Percentiles rank a stretch among this genome's conserved stretches.
phyloP scores from a whole-genome alignment of 1,140 invertebrate species.

The Drosophila suzukii region DNA sequence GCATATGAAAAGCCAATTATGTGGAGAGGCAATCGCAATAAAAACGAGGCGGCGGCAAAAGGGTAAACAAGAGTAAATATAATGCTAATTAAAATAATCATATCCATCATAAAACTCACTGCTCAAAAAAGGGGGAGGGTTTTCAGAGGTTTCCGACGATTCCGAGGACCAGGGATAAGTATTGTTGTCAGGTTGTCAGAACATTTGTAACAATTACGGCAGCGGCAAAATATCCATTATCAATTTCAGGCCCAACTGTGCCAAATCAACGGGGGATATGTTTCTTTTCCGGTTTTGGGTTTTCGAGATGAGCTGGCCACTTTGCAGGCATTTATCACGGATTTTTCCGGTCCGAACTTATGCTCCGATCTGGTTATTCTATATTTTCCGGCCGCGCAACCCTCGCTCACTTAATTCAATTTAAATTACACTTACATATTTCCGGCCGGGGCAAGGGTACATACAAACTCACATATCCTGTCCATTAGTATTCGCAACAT shows the following conservation, averaged over 20 bases:
- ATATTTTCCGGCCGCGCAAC: constrained; percentile 11
- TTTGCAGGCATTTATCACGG: constrained; percentile 75
- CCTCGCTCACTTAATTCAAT: constrained; percentile 79
- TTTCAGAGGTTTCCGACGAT: not conserved
- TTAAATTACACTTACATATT: constrained; percentile 84
- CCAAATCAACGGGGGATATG: constrained; percentile 4
- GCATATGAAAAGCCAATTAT: constrained; percentile 81
- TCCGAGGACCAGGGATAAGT: too few relatives aligned
- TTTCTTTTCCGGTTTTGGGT: not conserved
- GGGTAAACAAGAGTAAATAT: constrained; percentile 73
- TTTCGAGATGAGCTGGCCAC: constrained; percentile 37
- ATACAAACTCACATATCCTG: constrained; percentile 20
- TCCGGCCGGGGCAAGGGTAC: constrained; percentile 44
- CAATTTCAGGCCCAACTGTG: constrained; percentile 41
- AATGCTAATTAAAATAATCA: constrained; percentile 84
- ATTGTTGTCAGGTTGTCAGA: constrained; percentile 32
- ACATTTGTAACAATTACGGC: constrained; percentile 78
- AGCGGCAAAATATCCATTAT: constrained; percentile 52
- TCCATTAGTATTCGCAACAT: constrained; percentile 84
- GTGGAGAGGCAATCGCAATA: constrained; percentile 57
- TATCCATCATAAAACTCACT: constrained; percentile 73
- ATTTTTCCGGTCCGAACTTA: constrained; percentile 37
- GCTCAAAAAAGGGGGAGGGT: not conserved
- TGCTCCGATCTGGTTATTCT: constrained; percentile 19
- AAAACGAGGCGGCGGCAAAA: constrained; percentile 16